Conservation (phyloP, 2,113 vertebrate genomes). For the Uropsilus gracilis region DNA sequence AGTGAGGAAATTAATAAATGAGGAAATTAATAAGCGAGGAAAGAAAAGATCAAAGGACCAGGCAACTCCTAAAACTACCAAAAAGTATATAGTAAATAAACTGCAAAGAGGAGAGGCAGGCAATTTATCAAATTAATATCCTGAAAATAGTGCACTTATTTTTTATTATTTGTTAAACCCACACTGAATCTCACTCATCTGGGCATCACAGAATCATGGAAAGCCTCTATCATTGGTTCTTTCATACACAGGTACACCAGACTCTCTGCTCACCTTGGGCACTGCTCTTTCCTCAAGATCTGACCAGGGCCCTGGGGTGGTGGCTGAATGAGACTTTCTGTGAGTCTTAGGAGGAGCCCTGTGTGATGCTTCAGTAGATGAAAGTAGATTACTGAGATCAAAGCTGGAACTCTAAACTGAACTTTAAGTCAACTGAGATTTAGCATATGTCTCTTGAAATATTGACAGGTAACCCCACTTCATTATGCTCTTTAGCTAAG, state of each 20-base stretch:
- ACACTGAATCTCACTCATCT: not conserved
- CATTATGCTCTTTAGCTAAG: not conserved
- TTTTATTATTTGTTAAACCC: not conserved
- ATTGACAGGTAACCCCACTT: not conserved
- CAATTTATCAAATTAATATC: not conserved
- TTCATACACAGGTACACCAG: not conserved
- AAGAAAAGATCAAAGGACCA: not conserved
- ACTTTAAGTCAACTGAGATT: not conserved
- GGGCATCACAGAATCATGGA: fast-evolving
- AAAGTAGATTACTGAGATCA: not conserved
- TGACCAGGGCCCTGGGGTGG: not conserved
- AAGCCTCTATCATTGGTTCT: not conserved
- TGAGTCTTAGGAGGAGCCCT: not conserved
- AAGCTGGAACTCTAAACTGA: not conserved
- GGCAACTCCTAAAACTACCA: not conserved
- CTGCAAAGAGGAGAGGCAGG: not conserved
- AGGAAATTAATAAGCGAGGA: not conserved
- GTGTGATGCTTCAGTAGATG: not conserved
- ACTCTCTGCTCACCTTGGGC: not conserved
- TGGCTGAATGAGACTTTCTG: not conserved
- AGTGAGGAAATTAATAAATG: not conserved
- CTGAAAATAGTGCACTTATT: not conserved
- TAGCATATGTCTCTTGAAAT: not conserved
- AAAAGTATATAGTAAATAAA: not conserved
- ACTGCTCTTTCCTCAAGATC: not conserved